Evolutionary conservation across 1,140 invertebrate species (phyloP), one percentile per base, ranked within the genome.

Genomic region (Heliconius hewitsoni): DNA sequence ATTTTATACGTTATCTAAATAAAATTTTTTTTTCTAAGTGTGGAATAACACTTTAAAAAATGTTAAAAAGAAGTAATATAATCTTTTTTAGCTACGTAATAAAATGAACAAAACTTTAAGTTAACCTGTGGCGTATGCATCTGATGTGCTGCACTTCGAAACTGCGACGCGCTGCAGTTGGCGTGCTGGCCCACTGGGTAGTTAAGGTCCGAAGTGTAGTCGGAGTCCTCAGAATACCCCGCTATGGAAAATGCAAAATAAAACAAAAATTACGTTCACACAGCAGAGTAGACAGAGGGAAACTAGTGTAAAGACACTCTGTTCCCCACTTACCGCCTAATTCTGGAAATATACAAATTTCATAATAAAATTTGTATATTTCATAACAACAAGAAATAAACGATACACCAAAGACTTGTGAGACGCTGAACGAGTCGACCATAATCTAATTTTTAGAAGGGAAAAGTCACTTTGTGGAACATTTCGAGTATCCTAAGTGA

Each of bases 181-280:
- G 97, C 96, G 90, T 97, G 97, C 89, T 98, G 97, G 66, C 97
- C 98, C 80, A 98, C 97, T 60, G 98, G 98, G 95, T 98, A 99
- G 95, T 98, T 99, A 86, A 99, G 96, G 95, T 99, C 98, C 77
- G 98, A 98, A 46, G 98, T 99, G 94, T 99, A 99, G 95, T 99
- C 98, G 85, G 94, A 95, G 73, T 95, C 98, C 95, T 99, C 98
- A 34, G 98, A 99, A 93, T 99, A 98, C 72, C 98, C 98, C 88
- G 98, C 98, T 98, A 95, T 86, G 77, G 37, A 52, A 75, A 52
- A 75, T 16, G 16, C 8, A 73, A 1, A 60, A 16, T 46, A 16
- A 46, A 46, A 46, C 23, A 46, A 46, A 13, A 46, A 46, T 16
- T 11, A 46, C 4, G 3, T 46, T 16, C 13, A 4, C 42, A 16